Conservation (phyloP, 2,797 vertebrate genomes). For the Acanthis flammea region DNA sequence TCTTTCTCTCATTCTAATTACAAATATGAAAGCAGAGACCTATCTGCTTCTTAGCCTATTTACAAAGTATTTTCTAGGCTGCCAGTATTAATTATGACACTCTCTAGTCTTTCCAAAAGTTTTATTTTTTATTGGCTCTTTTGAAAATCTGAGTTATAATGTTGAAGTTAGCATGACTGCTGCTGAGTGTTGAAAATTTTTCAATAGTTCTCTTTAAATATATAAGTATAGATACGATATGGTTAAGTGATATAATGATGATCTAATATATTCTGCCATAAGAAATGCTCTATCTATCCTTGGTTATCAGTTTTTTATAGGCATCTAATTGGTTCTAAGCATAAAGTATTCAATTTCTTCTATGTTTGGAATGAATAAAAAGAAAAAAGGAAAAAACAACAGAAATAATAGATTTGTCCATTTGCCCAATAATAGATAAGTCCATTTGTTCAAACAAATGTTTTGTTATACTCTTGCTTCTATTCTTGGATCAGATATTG, state of each 20-base stretch:
- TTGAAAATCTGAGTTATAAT: not conserved
- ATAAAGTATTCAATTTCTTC: not conserved
- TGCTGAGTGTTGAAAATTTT: not conserved
- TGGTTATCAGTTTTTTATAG: not conserved
- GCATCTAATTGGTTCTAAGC: not conserved
- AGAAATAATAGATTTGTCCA: not conserved
- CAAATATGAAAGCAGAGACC: not conserved
- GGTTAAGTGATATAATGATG: not conserved
- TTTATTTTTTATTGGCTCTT: not conserved
- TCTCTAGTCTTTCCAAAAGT: not conserved
- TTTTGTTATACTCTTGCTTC: not conserved
- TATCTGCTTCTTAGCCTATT: not conserved
- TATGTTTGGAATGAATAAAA: not conserved
- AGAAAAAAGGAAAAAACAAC: fast-evolving
- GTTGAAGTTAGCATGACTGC: not conserved
- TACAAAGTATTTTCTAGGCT: not conserved
- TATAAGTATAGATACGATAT: not conserved
- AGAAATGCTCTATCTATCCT: not conserved
- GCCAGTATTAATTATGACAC: not conserved
- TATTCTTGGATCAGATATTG: not conserved
- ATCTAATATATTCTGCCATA: not conserved
- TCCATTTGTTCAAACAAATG: not conserved
- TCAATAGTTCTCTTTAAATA: not conserved
- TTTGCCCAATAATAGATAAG: not conserved
- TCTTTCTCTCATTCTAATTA: not conserved